These are phyloP conservation scores for Dipodomys ordii DNA, from an alignment of 2,113 vertebrate genomes.

Conservation along the genomic window DNA sequence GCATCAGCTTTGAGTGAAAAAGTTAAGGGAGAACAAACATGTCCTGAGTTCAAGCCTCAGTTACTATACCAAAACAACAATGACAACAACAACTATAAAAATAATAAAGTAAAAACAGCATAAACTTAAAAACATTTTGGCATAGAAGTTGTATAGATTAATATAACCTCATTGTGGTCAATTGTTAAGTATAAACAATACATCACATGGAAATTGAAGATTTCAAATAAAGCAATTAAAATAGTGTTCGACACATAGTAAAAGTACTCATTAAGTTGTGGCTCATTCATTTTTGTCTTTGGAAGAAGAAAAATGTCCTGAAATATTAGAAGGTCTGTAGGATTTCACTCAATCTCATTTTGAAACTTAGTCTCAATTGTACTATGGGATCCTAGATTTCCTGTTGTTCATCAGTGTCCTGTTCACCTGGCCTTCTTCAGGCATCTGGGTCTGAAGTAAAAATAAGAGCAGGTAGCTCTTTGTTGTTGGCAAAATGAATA, in stretches of 20 bases:
- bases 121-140: background rate
- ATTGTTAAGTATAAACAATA: background rate
- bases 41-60: too few species aligned
- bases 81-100: too few species aligned
- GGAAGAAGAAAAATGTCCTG: background rate
- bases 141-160: background rate
- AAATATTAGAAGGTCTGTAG: background rate
- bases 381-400: background rate
- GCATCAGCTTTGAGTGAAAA: too few species aligned
- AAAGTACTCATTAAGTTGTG: background rate
- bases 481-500: background rate
- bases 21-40: too few species aligned
- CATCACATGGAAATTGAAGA: background rate
- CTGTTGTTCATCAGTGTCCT: background rate
- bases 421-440: too few species aligned
- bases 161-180: background rate
- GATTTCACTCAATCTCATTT: background rate
- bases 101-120: background rate
- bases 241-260: background rate
- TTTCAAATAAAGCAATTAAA: background rate
- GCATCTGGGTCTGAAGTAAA: background rate
- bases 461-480: rapidly evolving
- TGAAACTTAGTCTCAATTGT: background rate
- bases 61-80: too few species aligned
- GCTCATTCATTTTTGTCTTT: background rate